Base-by-base conservation (phyloP, 2,797 vertebrate species). In the Columba guinea region DNA sequence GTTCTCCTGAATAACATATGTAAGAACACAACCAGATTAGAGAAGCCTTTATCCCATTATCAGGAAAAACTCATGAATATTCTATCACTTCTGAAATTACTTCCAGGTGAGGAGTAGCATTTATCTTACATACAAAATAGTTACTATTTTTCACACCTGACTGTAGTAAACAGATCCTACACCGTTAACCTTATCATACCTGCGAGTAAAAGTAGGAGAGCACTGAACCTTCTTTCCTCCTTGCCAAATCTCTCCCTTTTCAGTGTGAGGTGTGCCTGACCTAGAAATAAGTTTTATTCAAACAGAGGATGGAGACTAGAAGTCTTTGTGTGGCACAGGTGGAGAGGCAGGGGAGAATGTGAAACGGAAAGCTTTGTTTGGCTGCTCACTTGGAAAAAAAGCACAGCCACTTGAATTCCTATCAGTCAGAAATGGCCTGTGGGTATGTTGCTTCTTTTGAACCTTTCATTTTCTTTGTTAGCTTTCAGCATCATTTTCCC, bases 261-360 rank as follows among this genome's bases (percentile, higher is more conserved):
- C 77, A 76, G 13, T 12, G 23, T 37, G 63, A 90, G 63, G 24
- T 83, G 37, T 58, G 13, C 52, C 60, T 96, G 90, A 90, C 83
- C 80, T 87, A 94, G 60, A 96, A 87, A 87, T 19, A 68, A 3
- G 1, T 64, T 78, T 70, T 79, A 68, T 70, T 94, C 64, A 52
- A 53, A 58, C 19, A 68, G 51, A 75, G 11, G 13, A 82, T 23
- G 27, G 35, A 90, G 35, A 71, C 74, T 53, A 28, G 56, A 77
- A 90, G 62, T 79, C 77, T 92, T 92, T 95, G 56, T 91, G 60
- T 41, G 60, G 63, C 49, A 46, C 39, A 91, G 65, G 89, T 81
- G 15, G 84, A 79, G 39, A 84, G n/a, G 37, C 49, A 67, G 67
- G 44, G 41, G 46, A 91, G 74, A 91, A 79, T 53, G 52, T 82